Conservation (phyloP, 53 echinoderm and acorn worm species). For the Stichopus horrens region DNA sequence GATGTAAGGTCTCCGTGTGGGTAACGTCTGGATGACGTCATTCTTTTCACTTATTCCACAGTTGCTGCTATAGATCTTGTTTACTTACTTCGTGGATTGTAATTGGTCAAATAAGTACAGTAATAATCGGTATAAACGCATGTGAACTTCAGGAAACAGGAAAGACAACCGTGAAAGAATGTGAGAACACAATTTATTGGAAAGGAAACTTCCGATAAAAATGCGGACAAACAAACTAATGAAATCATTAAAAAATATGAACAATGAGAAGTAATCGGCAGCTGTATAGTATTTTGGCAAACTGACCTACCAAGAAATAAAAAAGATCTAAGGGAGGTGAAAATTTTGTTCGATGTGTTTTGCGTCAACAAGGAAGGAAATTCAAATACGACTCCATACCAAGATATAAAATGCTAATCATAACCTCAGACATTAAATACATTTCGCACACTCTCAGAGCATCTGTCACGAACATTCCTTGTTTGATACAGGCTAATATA, state of each 20-base stretch:
- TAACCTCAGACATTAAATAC: slow-evolving; percentile 8
- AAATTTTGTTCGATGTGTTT: neutral
- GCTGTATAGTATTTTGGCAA: neutral
- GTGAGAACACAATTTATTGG: neutral
- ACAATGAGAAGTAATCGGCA: neutral
- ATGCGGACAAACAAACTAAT: neutral
- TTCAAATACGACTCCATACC: neutral
- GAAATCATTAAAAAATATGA: neutral
- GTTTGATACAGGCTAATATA: neutral
- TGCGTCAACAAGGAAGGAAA: neutral
- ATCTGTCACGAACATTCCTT: neutral
- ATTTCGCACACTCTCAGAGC: slow-evolving; percentile 7
- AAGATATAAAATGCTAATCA: slow-evolving; percentile 1
- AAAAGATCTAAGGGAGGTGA: neutral
- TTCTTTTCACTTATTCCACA: too few relatives aligned
- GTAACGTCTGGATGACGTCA: too few relatives aligned
- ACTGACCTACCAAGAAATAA: neutral
- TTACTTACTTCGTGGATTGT: too few relatives aligned
- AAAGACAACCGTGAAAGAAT: neutral
- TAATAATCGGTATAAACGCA: too few relatives aligned
- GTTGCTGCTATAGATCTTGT: too few relatives aligned
- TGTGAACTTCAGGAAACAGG: neutral
- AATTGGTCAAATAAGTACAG: too few relatives aligned
- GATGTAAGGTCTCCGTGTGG: too few relatives aligned
- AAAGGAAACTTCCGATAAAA: neutral